Base-by-base conservation (phyloP, 1,140 invertebrate species). In the Pemphigus obesinymphae region DNA sequence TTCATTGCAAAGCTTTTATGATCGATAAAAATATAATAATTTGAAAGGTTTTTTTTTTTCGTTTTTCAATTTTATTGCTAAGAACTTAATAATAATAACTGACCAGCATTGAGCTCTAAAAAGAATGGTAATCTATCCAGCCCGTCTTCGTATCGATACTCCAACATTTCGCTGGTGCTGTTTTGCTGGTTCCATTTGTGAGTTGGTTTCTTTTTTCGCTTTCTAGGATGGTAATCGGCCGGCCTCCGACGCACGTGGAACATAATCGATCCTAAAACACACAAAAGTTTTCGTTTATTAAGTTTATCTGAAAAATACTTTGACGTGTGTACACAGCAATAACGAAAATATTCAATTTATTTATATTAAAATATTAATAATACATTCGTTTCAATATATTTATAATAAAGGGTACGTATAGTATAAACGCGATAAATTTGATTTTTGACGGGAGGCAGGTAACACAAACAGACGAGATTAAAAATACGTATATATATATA, bases 171-270 rank as follows among this genome's bases (percentile, higher is more conserved):
- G 81, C 87, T 83, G 88, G 88, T 78, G 89, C 85, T 85, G 85
- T 83, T 72, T 85, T 84, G 84, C 13, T 86, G 85, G 83, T 85
- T 84, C 86, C 85, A 85, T 83, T 87, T 87, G 53, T 85, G 85
- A 80, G 86, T 87, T 1, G 93, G 93, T 88, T 97, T 96, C 90
- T 97, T 97, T 91, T 97, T 97, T 23, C 95, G 90, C 85, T 95
- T 94, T 76, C 95, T 89, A 17, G 94, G 95, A 86, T 95, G 94
- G 84, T 93, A 92, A 87, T 97, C 96, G 13, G 94, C 93, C 70
- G 96, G 95, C 85, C 95, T 90, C 85, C 95, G 90, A 83, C 95
- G 90, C 86, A 97, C 95, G 87, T 97, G 96, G 86, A 97, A 97
- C 93, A 96, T 97, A 85, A 97, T 95, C 75, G 94, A 95, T 86